Evolutionary conservation across 1,140 invertebrate genomes (phyloP).

Genomic region (Philaenus spumarius): DNA sequence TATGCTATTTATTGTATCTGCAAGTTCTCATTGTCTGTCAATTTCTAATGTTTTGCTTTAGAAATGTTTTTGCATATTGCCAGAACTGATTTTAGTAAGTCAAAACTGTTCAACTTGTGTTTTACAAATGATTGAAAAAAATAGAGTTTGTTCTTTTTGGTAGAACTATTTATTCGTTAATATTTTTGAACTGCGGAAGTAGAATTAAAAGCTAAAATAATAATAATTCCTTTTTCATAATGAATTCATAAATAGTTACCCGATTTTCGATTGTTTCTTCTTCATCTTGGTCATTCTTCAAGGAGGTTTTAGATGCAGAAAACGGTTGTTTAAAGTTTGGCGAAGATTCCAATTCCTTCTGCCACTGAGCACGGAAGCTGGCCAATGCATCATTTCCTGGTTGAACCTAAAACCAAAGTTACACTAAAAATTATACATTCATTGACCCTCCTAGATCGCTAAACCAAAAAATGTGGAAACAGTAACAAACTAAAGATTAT

Average conservation of each 20-base stretch:
- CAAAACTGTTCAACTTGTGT: too few species aligned
- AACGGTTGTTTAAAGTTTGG: neutral
- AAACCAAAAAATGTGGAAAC: too few species aligned
- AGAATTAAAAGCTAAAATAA: neutral
- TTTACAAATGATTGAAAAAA: neutral
- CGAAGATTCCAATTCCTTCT: conserved; percentile 9
- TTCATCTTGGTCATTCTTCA: neutral
- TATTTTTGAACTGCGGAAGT: neutral
- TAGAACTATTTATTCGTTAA: neutral
- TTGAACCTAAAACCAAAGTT: neutral
- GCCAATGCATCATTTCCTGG: conserved; percentile 11
- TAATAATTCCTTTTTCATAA: conserved; percentile 20
- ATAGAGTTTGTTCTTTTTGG: neutral
- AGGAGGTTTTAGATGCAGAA: neutral
- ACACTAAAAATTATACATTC: too few species aligned
- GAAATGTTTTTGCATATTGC: too few species aligned
- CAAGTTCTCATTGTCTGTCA: too few species aligned
- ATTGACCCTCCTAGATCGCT: too few species aligned
- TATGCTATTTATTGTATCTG: too few species aligned
- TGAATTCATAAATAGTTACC: too few species aligned
- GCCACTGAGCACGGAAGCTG: conserved; percentile 15
- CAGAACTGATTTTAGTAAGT: too few species aligned
- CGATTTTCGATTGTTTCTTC: neutral
- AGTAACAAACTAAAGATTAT: too few species aligned
- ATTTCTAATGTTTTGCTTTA: too few species aligned